These are phyloP conservation scores for Zaprionus lachaisei DNA, from an alignment of 1,140 invertebrate species.

Conservation along the genomic window DNA sequence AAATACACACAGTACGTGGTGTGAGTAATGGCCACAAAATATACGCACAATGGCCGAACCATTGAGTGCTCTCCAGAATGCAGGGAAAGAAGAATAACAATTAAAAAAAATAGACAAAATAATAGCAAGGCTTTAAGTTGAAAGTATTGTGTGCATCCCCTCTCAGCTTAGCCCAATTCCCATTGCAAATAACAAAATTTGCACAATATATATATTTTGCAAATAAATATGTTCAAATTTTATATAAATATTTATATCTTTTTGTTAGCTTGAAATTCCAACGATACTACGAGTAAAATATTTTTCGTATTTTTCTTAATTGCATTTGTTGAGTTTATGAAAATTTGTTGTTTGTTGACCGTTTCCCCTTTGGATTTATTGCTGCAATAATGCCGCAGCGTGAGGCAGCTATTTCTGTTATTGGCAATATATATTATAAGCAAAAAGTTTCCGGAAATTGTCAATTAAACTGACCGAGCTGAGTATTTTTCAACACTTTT, in stretches of 20 bases:
- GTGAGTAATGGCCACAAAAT: conserved; percentile 34
- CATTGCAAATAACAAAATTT: no score
- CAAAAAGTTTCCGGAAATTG: no score
- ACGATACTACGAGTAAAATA: neutral
- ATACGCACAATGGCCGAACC: conserved; percentile 27
- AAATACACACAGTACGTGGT: conserved; percentile 28
- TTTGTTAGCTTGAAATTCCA: neutral
- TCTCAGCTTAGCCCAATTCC: no score
- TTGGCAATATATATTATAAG: no score
- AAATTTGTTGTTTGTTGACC: neutral
- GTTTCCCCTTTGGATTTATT: neutral
- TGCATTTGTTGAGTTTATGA: neutral
- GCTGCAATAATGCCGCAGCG: neutral
- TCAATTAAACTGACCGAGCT: no score
- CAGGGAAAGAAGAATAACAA: no score
- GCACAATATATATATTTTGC: neutral
- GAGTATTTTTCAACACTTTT: no score
- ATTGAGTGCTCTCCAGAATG: neutral
- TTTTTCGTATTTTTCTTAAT: neutral
- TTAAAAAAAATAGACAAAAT: neutral
- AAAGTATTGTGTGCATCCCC: no score
- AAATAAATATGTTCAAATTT: neutral
- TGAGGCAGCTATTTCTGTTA: no score
- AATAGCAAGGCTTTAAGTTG: neutral
- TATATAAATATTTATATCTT: neutral